These are phyloP conservation scores for Palythoa heliodiscus DNA, from an alignment of 92 coral and sea anemone species.

Conservation along the genomic window DNA sequence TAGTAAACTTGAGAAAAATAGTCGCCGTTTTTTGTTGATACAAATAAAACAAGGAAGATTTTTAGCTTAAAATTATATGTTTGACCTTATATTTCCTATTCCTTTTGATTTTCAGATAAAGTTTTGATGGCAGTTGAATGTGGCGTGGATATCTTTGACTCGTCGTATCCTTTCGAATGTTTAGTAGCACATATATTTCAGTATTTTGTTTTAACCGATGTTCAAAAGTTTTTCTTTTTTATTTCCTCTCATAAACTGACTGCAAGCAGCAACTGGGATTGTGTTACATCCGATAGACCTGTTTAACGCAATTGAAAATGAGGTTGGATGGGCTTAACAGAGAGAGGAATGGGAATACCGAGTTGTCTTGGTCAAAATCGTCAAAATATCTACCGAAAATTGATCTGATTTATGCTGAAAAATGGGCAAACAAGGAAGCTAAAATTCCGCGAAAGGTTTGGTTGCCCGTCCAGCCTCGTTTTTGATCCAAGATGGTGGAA, in stretches of 20 bases:
- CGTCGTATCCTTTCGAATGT: slow-evolving; percentile 64
- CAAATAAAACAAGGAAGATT: not conserved
- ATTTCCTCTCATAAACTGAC: not conserved
- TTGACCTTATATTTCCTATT: not conserved
- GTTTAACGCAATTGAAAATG: too few species aligned
- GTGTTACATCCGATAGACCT: too few species aligned
- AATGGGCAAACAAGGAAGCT: too few species aligned
- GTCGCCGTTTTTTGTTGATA: not conserved
- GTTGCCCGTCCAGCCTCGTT: too few species aligned
- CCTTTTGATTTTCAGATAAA: slow-evolving; percentile 64
- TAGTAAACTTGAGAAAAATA: not conserved
- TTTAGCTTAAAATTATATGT: not conserved
- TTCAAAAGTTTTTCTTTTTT: not conserved
- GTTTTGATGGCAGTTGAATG: slow-evolving; percentile 84
- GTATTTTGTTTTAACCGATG: not conserved
- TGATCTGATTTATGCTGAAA: too few species aligned
- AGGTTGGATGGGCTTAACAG: too few species aligned
- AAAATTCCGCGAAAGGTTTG: too few species aligned
- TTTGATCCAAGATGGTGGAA: too few species aligned
- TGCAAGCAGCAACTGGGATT: too few species aligned
- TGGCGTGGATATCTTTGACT: slow-evolving; percentile 93
- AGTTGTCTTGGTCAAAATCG: too few species aligned
- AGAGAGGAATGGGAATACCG: too few species aligned
- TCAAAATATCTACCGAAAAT: too few species aligned
- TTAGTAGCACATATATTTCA: not conserved